Evolutionary conservation across 1,140 invertebrate species (phyloP), one percentile per base, ranked within the genome.

Genomic region (Atta colombica): DNA sequence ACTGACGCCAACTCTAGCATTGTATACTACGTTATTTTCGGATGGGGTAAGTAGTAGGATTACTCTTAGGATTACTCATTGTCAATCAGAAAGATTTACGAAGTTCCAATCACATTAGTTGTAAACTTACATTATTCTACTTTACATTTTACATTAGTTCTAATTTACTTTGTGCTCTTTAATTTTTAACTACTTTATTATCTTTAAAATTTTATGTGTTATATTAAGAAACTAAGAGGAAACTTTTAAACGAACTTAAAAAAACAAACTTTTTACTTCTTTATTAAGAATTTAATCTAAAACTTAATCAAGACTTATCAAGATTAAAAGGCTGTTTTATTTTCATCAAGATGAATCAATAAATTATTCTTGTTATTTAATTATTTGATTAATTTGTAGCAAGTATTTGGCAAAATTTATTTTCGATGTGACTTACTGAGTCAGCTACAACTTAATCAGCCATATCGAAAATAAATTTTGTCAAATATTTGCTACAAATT

Each of bases 1-100:
- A 97, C 97, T 0, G 97, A 98, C 90, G 95, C 96, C 2, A 96
- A 96, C 51, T 95, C 95, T 35, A 96, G 97, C n/a, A 97, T 98
- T 51, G 95, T 95, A 6, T 91, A 96, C 10, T 98, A 98, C 94
- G 96, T 97, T 31, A 85, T 96, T 7, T 94, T 97, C 8, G 98
- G 97, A 89, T 98, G 98, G 98, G 96, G 97, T 98, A 95, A 96
- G 96, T 58, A 45, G 12, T 45, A n/a, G 1, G 16, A 69, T 78
- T 68, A 35, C 60, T 25, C 21, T 35, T 5, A 31, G 51, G 21
- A 21, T 21, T 21, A 21, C 21, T 55, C 12, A 35, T 16, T 7
- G 39, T 53, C 18, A 45, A 61, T 35, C 16, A 21, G 7, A 25
- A 45, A 28, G 28, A 72, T 72, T 55, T 72, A 16, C 3, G 8